Percentiles rank a stretch among this genome's conserved stretches.
Conservation (phyloP, 2,888 invertebrate species). For the Meteorus colon region DNA sequence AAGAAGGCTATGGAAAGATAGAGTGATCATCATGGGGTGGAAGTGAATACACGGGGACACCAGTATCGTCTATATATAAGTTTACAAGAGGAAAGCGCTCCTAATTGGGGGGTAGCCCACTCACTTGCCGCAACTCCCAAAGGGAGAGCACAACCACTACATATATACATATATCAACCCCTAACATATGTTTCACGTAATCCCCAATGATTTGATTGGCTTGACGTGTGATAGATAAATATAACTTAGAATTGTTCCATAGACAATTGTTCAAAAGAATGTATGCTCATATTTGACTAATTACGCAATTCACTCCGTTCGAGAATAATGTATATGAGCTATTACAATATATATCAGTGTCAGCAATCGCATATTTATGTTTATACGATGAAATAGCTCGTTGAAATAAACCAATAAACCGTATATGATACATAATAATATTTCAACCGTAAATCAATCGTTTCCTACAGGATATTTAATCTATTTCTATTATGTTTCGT, state of each 20-base stretch:
- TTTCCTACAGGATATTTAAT: too few relatives aligned
- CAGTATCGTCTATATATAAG: not conserved
- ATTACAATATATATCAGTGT: too few relatives aligned
- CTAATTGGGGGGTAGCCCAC: constrained; percentile 72
- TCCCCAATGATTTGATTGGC: constrained; percentile 65
- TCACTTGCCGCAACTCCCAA: constrained; percentile 59
- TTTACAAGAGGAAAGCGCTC: constrained; percentile 59
- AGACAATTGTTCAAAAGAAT: constrained; percentile 57
- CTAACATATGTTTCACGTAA: constrained; percentile 71
- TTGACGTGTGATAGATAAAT: constrained; percentile 71
- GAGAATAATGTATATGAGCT: too few relatives aligned
- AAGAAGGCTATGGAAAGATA: constrained; percentile 40
- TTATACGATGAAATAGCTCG: too few relatives aligned
- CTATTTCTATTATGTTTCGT: too few relatives aligned
- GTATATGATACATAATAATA: too few relatives aligned
- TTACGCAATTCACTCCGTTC: too few relatives aligned
- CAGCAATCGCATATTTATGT: too few relatives aligned
- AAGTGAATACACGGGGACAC: constrained; percentile 21
- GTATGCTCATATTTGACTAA: constrained; percentile 44
- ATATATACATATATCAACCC: constrained; percentile 55
- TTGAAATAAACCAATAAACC: too few relatives aligned
- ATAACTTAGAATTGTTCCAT: constrained; percentile 57
- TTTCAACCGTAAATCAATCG: too few relatives aligned
- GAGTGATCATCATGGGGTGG: constrained; percentile 40
- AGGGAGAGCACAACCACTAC: constrained; percentile 47